Evolutionary conservation across 2,888 invertebrate genomes (phyloP).

Genomic region (Amblyteles armatorius): DNA sequence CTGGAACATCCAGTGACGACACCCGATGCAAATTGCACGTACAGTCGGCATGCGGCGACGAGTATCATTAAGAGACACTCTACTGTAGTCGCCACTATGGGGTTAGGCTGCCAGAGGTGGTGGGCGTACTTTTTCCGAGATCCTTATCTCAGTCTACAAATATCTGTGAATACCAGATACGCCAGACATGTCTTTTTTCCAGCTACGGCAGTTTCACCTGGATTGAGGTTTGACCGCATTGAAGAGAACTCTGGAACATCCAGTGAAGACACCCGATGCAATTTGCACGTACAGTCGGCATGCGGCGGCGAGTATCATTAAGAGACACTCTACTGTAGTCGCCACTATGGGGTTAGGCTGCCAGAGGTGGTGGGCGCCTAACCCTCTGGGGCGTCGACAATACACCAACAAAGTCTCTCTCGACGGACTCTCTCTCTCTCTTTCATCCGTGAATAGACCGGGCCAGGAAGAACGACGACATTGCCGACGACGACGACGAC

Average conservation of each 20-base stretch:
- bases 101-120: constrained; percentile 32
- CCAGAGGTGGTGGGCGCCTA: constrained; percentile 29
- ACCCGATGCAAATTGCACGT: neutral
- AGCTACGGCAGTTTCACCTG: too few species aligned
- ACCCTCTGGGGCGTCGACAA: constrained; percentile 25
- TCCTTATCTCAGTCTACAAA: too few species aligned
- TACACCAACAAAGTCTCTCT: constrained; percentile 28
- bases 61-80: constrained; percentile 6
- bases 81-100: constrained; percentile 12
- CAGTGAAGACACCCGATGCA: too few species aligned
- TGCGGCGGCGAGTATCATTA: neutral
- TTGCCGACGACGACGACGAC: constrained; percentile 31
- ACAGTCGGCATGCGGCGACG: neutral
- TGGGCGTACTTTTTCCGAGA: neutral
- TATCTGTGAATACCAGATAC: too few species aligned
- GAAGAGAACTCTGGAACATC: neutral
- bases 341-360: constrained; percentile 13
- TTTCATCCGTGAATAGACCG: constrained; percentile 53
- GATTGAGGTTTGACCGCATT: neutral
- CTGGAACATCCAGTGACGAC: too few species aligned
- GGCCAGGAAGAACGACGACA: constrained; percentile 45
- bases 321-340: constrained; percentile 18
- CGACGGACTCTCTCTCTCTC: constrained; percentile 3
- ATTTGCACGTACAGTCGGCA: neutral
- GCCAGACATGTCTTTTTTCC: too few species aligned